Evolutionary conservation across 2,113 vertebrate species (phyloP), one percentile per base, ranked within the genome.

Genomic region (Cariama cristata): DNA sequence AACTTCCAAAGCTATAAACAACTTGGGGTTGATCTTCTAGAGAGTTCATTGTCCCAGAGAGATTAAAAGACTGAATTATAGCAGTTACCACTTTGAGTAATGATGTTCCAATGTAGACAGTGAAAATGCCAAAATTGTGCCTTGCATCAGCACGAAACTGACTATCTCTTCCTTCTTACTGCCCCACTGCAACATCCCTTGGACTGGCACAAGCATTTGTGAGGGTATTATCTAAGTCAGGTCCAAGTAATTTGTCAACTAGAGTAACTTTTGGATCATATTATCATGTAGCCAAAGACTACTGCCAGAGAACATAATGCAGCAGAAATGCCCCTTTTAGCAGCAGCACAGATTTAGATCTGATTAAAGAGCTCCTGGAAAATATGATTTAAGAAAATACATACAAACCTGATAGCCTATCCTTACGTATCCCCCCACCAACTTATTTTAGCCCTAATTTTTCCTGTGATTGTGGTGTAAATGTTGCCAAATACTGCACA

Each of bases 101-200:
- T 0, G 0, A 58, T 15, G 47, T 40, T 75, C 23, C 83, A 91
- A 6, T 2, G 2, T 0, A 33, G 14, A n/a, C 6, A 63, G 35
- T 28, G 14, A 30, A 77, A 86, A 74, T 23, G 33, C 16, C 59
- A 71, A 20, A 30, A 14, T 3, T 44, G 38, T 23, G 52, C 24
- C 45, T 60, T 60, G 53, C 64, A 30, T 20, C 47, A 52, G 74
- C n/a, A 85, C 30, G 66, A 56, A 74, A 33, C 0, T 30, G 4
- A 50, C 17, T 38, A 2, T 27, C 16, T 44, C n/a, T 45, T 50
- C 55, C 44, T 71, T 45, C 71, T 40, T 35, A 42, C 7, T 72
- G 4, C 12, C 13, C 7, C 27, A 35, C 3, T 27, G 44, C 19
- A 84, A 53, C 52, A 35, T 24, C 35, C 21, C 32, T 50, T 22